phyloP scores from a whole-genome alignment of 1,140 invertebrate species.

The Bombyx mandarina region DNA sequence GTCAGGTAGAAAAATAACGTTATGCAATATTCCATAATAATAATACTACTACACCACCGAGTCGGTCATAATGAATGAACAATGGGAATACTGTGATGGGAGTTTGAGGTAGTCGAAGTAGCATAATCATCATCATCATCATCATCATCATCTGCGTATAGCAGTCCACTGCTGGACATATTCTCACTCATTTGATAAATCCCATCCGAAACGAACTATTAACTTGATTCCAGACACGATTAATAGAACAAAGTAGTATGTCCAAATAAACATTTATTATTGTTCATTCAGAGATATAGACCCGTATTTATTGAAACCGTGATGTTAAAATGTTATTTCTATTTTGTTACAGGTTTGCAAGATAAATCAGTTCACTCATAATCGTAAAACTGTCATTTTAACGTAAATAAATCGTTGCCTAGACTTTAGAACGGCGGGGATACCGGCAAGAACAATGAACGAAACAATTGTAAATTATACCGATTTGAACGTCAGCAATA shows the following conservation, averaged over 20 bases:
- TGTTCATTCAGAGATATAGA: constrained; percentile 5
- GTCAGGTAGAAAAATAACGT: too few species aligned
- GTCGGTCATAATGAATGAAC: too few species aligned
- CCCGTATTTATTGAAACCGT: constrained; percentile 11
- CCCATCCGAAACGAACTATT: not conserved
- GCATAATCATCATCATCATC: too few species aligned
- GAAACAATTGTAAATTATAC: constrained; percentile 32
- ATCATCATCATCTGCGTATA: too few species aligned
- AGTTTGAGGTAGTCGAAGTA: too few species aligned
- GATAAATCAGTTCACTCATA: constrained; percentile 33
- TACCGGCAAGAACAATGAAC: constrained; percentile 39
- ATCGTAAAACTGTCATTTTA: constrained; percentile 47
- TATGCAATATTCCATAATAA: too few species aligned
- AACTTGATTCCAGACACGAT: not conserved
- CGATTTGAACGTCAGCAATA: constrained; percentile 22
- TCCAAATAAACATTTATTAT: constrained; percentile 8
- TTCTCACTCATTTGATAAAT: too few species aligned
- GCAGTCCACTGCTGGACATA: too few species aligned
- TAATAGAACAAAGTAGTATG: constrained; percentile 5
- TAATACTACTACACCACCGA: too few species aligned
- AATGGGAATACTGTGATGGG: too few species aligned
- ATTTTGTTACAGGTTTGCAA: constrained; percentile 53
- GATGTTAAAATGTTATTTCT: constrained; percentile 26
- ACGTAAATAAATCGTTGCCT: constrained; percentile 33
- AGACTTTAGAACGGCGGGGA: constrained; percentile 22